Percentiles rank a stretch among this genome's conserved stretches.
phyloP scores from a whole-genome alignment of 2,113 vertebrate genomes.

The Poicephalus meyeri region DNA sequence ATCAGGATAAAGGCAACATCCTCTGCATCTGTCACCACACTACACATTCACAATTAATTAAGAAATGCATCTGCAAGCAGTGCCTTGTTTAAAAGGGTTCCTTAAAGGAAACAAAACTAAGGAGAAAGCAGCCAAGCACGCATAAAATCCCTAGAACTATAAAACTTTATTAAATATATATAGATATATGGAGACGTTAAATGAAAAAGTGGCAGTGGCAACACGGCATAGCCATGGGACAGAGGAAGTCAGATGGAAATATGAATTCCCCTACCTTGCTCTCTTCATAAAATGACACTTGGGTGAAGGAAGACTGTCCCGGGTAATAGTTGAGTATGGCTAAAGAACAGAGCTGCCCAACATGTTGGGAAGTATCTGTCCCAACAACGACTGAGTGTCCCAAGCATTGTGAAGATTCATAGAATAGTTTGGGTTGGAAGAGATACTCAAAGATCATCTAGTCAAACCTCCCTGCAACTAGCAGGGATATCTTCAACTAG shows the following conservation, averaged over 20 bases:
- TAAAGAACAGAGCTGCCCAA: not conserved
- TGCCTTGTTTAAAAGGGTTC: not conserved
- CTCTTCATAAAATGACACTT: not conserved
- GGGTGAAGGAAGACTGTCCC: not conserved
- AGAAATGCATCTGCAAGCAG: conserved; percentile 45
- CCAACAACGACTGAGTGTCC: fast-evolving
- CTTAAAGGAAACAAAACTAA: not conserved
- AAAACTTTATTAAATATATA: not conserved
- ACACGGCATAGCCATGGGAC: not conserved
- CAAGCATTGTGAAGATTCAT: not conserved
- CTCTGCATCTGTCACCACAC: conserved; percentile 32
- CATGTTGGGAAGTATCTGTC: not conserved
- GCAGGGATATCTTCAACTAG: not conserved
- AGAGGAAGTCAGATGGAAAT: not conserved
- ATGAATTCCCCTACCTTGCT: fast-evolving
- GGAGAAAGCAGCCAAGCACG: not conserved
- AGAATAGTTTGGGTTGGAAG: not conserved
- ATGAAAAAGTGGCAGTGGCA: not conserved
- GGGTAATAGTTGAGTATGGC: not conserved
- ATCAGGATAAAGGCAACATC: conserved; percentile 55
- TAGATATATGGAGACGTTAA: not conserved
- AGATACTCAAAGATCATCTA: not conserved
- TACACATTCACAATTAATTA: conserved; percentile 58
- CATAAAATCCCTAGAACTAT: not conserved
- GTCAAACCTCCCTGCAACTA: not conserved